Percentiles rank a stretch among this genome's conserved stretches.
Evolutionary conservation across 2,888 invertebrate genomes (phyloP).

Genomic region (Sturmia bella): DNA sequence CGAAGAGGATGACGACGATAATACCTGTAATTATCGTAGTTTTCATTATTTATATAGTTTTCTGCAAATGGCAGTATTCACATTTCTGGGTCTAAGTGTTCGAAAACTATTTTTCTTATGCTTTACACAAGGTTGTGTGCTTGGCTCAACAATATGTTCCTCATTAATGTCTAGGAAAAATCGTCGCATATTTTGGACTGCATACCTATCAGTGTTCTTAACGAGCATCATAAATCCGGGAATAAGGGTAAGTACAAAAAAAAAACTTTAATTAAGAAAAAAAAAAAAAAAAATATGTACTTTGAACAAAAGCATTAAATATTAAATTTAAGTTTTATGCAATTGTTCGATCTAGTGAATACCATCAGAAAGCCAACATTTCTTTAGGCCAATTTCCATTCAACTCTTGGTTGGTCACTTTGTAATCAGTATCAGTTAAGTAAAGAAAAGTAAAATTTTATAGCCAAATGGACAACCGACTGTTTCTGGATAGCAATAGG

Average conservation of each 20-base stretch:
- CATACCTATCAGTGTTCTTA: constrained; percentile 82
- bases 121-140: constrained; percentile 83
- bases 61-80: constrained; percentile 87
- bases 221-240: constrained; percentile 82
- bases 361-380: no score
- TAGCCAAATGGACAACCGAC: no score
- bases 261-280: background rate
- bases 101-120: constrained; percentile 80
- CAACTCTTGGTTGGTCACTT: no score
- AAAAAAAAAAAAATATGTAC: background rate
- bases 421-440: no score
- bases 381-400: no score
- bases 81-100: constrained; percentile 77
- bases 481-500: no score
- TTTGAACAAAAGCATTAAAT: background rate
- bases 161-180: constrained; percentile 83
- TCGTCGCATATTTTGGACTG: constrained; percentile 80
- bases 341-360: no score
- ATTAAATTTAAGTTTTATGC: background rate
- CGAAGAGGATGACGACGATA: constrained; percentile 44
- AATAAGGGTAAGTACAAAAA: constrained; percentile 74
- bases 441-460: no score
- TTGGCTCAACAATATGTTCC: constrained; percentile 86
- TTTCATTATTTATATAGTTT: constrained; percentile 85
- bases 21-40: constrained; percentile 71